Evolutionary conservation across 1,140 invertebrate species (phyloP).

Genomic region (Drosophila triauraria): DNA sequence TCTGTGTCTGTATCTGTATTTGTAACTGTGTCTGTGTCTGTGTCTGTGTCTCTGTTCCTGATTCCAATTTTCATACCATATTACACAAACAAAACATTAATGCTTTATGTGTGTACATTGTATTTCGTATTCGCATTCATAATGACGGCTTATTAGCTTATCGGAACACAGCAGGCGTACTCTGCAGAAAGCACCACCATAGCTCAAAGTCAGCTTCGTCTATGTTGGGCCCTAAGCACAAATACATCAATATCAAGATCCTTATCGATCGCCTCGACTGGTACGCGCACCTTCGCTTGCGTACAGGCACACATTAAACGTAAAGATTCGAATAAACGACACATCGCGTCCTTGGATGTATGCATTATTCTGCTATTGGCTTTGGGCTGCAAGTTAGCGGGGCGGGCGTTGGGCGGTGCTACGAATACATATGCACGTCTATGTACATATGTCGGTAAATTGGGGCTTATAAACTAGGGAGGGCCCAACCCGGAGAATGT

Average conservation of each 20-base stretch:
- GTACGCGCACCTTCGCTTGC: conserved; percentile 1
- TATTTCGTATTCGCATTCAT: conserved; percentile 54
- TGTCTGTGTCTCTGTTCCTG: conserved; percentile 32
- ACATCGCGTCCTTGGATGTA: conserved; percentile 19
- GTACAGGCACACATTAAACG: neutral
- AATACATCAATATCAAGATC: conserved; percentile 24
- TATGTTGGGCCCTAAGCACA: conserved; percentile 79
- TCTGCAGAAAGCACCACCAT: conserved; percentile 85
- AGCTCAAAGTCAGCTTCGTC: conserved; percentile 84
- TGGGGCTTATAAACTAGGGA: conserved; percentile 5
- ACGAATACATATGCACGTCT: conserved; percentile 5
- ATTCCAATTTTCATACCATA: conserved; percentile 68
- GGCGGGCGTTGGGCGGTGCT: conserved; percentile 13
- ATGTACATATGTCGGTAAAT: neutral
- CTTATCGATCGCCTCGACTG: conserved; percentile 5
- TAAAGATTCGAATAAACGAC: conserved; percentile 9
- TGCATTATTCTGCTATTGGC: conserved; percentile 50
- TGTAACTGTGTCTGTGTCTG: conserved; percentile 21
- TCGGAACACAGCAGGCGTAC: conserved; percentile 73
- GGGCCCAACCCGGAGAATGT: neutral
- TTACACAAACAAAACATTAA: conserved; percentile 73
- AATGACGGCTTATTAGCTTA: conserved; percentile 48
- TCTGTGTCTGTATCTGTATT: neutral
- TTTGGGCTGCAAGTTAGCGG: conserved; percentile 78
- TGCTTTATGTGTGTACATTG: conserved; percentile 74